Base-by-base conservation (phyloP, 1,140 invertebrate species). In the Babylonia areolata region DNA sequence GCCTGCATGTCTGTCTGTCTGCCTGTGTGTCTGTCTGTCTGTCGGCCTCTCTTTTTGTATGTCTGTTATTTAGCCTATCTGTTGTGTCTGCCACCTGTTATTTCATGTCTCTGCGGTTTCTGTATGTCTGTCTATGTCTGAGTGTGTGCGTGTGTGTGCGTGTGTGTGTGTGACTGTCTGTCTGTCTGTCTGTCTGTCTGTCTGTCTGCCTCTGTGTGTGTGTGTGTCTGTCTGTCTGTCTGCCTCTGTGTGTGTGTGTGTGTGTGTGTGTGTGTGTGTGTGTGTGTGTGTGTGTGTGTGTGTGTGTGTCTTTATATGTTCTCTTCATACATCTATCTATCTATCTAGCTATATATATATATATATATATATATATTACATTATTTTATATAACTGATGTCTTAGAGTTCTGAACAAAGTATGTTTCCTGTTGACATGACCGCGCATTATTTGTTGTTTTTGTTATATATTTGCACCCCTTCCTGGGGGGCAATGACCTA, bases 261-360 rank as follows among this genome's bases (percentile, higher is more conserved):
- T 35, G 20, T 73, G 69, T 35, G 69, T 35, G 69, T 35, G n/a
- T 35, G 69, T 17, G 31, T 35, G 71, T 73, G 71, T 73, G 71
- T 35, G 71, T 73, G 71, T 73, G 33, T 73, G 71, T 35, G 71
- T 35, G 71, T 73, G 71, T 73, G 71, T 73, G 71, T 35, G 71
- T 37, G 71, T 35, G 9, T 73, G 71, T 35, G n/a, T 37, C 31
- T 35, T n/a, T 73, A 6, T 35, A 31, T 73, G 69, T 6, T 73
- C n/a, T n/a, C n/a, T n/a, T n/a, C n/a, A n/a, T n/a, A n/a, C 20
- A 20, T 51, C 9, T 20, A 51, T 51, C 9, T 20, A 20, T 51
- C 6, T 51, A 20, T 20, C 46, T n/a, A n/a, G n/a, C n/a, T n/a
- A n/a, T n/a, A n/a, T n/a, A n/a, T n/a, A n/a, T n/a, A n/a, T n/a